These are phyloP conservation scores for Megaceryle torquata DNA, from an alignment of 2,113 vertebrate species.

Conservation along the genomic window DNA sequence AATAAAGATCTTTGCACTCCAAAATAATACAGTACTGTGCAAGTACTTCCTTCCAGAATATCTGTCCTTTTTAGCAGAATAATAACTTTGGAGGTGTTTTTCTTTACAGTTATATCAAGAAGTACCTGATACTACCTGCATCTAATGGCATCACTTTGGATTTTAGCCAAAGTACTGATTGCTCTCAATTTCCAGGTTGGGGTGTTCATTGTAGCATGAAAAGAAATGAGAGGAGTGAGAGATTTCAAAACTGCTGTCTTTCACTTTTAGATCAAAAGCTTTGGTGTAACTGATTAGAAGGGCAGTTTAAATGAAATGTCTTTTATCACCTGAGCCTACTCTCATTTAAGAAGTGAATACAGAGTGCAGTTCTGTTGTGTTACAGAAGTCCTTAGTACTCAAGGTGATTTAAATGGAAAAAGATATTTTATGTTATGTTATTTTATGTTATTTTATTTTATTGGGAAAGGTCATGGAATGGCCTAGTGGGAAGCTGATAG, in stretches of 20 bases:
- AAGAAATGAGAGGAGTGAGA: background rate
- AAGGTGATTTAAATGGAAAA: background rate
- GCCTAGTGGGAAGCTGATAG: background rate
- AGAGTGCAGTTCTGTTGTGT: background rate
- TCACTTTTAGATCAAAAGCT: slow-evolving; percentile 22
- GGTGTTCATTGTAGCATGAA: background rate
- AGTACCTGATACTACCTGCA: background rate
- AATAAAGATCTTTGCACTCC: background rate
- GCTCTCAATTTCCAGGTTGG: background rate
- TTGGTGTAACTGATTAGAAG: background rate
- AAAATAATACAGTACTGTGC: background rate
- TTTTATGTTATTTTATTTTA: no score
- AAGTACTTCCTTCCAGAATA: background rate
- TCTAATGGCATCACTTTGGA: background rate
- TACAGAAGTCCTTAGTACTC: background rate
- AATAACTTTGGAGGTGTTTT: background rate
- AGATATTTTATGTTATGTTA: background rate
- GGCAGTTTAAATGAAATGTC: background rate
- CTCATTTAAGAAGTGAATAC: background rate
- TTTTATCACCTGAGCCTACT: background rate
- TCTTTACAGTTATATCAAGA: background rate
- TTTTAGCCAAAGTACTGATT: background rate
- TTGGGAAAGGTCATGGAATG: background rate
- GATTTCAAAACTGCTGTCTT: background rate
- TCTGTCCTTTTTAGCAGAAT: background rate